Evolutionary conservation across 2,797 vertebrate genomes (phyloP), one percentile per base, ranked within the genome.

Genomic region (Dromococcyx pavoninus): DNA sequence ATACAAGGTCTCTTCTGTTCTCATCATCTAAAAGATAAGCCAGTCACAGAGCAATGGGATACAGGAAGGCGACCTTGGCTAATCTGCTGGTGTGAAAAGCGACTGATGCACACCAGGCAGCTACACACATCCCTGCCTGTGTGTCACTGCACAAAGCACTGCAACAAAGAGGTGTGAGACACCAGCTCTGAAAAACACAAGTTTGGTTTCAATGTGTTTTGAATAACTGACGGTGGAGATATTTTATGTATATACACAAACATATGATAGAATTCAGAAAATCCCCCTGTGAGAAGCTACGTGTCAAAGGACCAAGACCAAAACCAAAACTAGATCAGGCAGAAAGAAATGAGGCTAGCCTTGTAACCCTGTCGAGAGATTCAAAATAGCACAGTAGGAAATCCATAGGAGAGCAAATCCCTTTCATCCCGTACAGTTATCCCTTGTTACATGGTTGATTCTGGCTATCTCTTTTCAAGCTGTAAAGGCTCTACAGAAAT

Each of bases 381-480:
- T 84, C 19, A 1, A 94, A 94, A 94, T 24, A 88, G 50, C 64
- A 76, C 58, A 84, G 64, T 50, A 84, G 64, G 67, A 91, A 94
- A 90, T 87, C 76, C 93, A 89, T 32, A 33, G 56, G 48, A 95
- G 66, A 92, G 43, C 44, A 92, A 95, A 96, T 85, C 74, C 88
- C 39, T 96, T 94, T 93, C 70, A 95, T 93, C 82, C 86, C 0
- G 0, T 48, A 66, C n/a, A 66, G 48, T 88, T 94, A 90, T 88
- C 58, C 64, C 83, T 89, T 25, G 28, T 84, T 86, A 72, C 37
- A 54, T 9, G 46, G 65, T 23, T 91, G 70, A 2, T 75, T 93
- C 91, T 58, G 33, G 48, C 46, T 76, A 48, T 79, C 0, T 58
- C 44, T 60, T 93, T 96, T 96, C 67, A 96, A 88, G 86, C 44